Evolutionary conservation across 2,888 invertebrate genomes (phyloP).

Genomic region (Hoplodrina blanda): DNA sequence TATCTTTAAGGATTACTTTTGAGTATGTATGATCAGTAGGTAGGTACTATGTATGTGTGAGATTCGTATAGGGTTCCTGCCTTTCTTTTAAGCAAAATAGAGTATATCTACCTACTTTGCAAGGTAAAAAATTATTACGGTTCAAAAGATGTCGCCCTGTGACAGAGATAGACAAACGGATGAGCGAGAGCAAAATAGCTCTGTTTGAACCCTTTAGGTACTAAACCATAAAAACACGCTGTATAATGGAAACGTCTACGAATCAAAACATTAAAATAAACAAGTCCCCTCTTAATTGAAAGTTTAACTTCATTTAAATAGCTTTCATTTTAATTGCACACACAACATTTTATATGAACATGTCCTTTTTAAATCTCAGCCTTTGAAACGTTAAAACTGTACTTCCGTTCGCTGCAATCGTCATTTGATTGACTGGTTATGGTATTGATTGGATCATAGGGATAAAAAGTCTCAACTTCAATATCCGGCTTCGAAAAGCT

Average conservation of each 20-base stretch:
- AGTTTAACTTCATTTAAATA: not conserved
- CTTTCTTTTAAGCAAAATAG: too few species aligned
- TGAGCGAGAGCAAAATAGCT: too few species aligned
- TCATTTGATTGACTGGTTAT: constrained; percentile 60
- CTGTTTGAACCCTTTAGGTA: too few species aligned
- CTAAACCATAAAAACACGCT: not conserved
- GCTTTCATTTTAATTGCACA: constrained; percentile 10
- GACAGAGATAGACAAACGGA: too few species aligned
- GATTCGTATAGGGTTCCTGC: too few species aligned
- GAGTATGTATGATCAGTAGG: not conserved
- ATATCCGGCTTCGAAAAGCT: constrained; percentile 55
- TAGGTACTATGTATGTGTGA: too few species aligned
- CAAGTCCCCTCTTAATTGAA: not conserved
- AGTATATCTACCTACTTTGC: too few species aligned
- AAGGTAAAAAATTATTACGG: too few species aligned
- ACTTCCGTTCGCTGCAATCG: constrained; percentile 54
- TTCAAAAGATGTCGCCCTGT: too few species aligned
- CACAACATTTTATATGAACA: not conserved
- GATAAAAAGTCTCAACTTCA: constrained; percentile 54
- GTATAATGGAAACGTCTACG: constrained; percentile 5
- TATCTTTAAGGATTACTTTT: constrained; percentile 14
- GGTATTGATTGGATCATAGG: constrained; percentile 54
- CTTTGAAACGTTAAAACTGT: constrained; percentile 44
- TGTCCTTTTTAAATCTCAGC: constrained; percentile 28
- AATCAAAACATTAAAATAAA: not conserved